These are phyloP conservation scores for Holcopasites calliopsidis DNA, from an alignment of 1,140 invertebrate species.

Conservation along the genomic window DNA sequence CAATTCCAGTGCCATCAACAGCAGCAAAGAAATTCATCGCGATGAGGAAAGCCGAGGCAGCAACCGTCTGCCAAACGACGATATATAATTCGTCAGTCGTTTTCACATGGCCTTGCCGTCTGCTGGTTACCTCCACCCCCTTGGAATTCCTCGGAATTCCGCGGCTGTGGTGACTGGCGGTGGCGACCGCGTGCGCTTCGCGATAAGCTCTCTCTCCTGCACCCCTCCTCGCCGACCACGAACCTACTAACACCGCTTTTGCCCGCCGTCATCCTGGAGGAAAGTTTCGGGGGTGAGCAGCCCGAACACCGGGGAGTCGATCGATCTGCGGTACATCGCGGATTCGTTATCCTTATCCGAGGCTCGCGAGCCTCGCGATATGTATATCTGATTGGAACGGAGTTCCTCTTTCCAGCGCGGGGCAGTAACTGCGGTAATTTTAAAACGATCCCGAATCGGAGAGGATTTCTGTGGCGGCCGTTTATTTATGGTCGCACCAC, in stretches of 20 bases:
- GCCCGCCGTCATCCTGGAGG: slow-evolving; percentile 46
- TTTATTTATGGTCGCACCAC: slow-evolving; percentile 41
- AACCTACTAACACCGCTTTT: not conserved
- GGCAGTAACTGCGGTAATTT: slow-evolving; percentile 33
- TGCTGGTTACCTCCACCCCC: slow-evolving; percentile 1
- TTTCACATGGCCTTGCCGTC: not conserved
- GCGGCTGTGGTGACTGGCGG: slow-evolving; percentile 70
- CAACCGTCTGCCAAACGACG: slow-evolving; percentile 58
- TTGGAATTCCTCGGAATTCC: slow-evolving; percentile 60
- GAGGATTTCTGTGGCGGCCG: slow-evolving; percentile 21
- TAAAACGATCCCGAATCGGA: slow-evolving; percentile 38
- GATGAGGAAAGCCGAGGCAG: slow-evolving; percentile 64
- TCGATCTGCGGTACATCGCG: slow-evolving; percentile 37
- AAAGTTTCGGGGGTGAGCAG: slow-evolving; percentile 40
- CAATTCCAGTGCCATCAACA: too few relatives aligned
- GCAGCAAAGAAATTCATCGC: slow-evolving; percentile 65
- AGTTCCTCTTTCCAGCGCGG: slow-evolving; percentile 21
- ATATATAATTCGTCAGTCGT: slow-evolving; percentile 20
- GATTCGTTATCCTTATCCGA: slow-evolving; percentile 49
- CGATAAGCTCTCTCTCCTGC: slow-evolving; percentile 70
- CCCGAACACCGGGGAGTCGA: slow-evolving; percentile 11
- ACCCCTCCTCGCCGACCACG: slow-evolving; percentile 3
- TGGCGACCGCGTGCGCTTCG: slow-evolving; percentile 74
- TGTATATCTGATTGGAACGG: slow-evolving; percentile 39
- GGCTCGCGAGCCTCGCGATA: slow-evolving; percentile 22